phyloP scores from a whole-genome alignment of 2,888 invertebrate species.

The Phymatocera aterrima region DNA sequence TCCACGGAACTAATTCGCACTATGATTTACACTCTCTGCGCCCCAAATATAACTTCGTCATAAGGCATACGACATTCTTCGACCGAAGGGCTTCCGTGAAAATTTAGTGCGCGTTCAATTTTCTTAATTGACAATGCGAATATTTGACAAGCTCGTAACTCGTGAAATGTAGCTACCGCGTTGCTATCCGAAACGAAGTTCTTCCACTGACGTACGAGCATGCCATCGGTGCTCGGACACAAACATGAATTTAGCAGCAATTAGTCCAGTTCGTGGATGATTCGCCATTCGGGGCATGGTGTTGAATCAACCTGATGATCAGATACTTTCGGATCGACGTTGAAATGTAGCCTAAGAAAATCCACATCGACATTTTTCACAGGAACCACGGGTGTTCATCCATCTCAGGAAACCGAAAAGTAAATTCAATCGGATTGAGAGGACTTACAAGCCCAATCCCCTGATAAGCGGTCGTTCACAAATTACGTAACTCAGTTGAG shows the following conservation, averaged over 20 bases:
- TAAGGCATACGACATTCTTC: background rate
- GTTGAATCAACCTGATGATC: background rate
- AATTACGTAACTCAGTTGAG: background rate
- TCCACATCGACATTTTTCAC: too few relatives aligned
- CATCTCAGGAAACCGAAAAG: background rate
- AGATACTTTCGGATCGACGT: too few relatives aligned
- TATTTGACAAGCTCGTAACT: conserved; percentile 13
- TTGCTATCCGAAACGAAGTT: background rate
- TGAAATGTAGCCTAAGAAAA: too few relatives aligned
- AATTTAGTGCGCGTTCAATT: conserved; percentile 1
- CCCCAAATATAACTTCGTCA: conserved; percentile 14
- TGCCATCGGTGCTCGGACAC: too few relatives aligned
- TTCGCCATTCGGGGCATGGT: background rate
- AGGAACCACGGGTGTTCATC: background rate
- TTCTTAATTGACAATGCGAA: background rate
- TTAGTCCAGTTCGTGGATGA: background rate
- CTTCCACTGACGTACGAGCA: background rate
- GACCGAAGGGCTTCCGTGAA: background rate
- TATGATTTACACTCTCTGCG: conserved; percentile 26
- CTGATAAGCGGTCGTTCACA: background rate
- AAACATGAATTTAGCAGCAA: too few relatives aligned
- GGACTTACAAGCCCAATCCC: background rate
- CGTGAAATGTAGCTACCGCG: background rate
- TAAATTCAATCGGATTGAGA: background rate
- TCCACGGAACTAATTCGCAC: conserved; percentile 24